These are phyloP conservation scores for Cassiopea andromeda DNA, from an alignment of 30 jellyfish, hydroid and myxozoan species.

Conservation along the genomic window DNA sequence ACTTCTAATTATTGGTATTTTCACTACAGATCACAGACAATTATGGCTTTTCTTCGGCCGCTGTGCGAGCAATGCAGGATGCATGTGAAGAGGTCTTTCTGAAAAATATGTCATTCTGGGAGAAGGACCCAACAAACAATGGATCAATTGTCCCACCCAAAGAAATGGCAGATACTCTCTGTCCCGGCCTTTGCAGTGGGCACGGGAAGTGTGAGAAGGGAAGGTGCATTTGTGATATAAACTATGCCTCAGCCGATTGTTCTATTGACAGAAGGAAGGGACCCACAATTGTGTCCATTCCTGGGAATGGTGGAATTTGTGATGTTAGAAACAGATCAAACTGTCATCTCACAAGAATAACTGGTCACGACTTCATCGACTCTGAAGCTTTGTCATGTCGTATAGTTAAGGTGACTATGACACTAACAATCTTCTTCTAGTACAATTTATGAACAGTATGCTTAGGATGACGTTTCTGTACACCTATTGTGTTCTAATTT, in stretches of 20 bases:
- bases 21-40: slow-evolving; percentile 35
- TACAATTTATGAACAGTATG: no score
- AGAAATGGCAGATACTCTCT: slow-evolving; percentile 59
- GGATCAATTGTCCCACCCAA: slow-evolving; percentile 61
- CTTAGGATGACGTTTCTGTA: no score
- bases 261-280: slow-evolving; percentile 13
- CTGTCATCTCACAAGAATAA: slow-evolving; percentile 66
- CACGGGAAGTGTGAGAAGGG: slow-evolving; percentile 60
- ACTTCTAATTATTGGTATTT: background rate
- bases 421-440: no score
- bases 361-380: slow-evolving; percentile 78
- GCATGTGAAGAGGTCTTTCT: no score
- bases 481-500: no score
- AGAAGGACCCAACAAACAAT: slow-evolving; percentile 28
- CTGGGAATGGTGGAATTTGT: slow-evolving; percentile 67
- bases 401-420: background rate
- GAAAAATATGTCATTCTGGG: slow-evolving; percentile 61
- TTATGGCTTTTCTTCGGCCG: slow-evolving; percentile 32
- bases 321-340: slow-evolving; percentile 70
- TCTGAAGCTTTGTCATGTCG: slow-evolving; percentile 58
- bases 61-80: slow-evolving; percentile 59
- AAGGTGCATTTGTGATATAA: slow-evolving; percentile 59
- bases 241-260: no score
- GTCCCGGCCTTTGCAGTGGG: slow-evolving; percentile 82
- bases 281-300: slow-evolving; percentile 37